A percentile compares a stretch with the other conserved stretches of the same genome.
phyloP scores from a whole-genome alignment of 2,888 invertebrate species.

The Torymus auratus region DNA sequence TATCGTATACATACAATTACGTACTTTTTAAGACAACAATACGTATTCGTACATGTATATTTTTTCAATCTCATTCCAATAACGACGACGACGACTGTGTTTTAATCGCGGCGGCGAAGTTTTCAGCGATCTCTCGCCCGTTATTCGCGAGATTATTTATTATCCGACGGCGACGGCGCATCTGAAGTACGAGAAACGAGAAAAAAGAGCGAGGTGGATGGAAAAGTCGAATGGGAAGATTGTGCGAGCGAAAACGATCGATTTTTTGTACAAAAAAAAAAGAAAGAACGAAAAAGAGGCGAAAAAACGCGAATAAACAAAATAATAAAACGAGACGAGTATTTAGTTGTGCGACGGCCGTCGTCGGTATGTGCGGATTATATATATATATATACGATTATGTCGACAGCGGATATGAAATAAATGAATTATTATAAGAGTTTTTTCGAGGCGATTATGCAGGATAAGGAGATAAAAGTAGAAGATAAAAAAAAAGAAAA shows the following conservation, averaged over 20 bases:
- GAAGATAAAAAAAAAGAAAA: constrained; percentile 13
- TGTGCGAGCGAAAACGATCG: constrained; percentile 14
- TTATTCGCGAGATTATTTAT: not conserved
- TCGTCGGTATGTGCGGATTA: too few relatives aligned
- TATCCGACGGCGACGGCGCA: not conserved
- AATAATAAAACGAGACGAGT: not conserved
- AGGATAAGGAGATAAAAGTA: constrained; percentile 3
- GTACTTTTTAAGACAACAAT: constrained; percentile 57
- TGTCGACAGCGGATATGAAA: too few relatives aligned
- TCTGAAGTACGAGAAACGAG: not conserved
- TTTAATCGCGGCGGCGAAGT: too few relatives aligned
- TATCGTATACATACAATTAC: constrained; percentile 50
- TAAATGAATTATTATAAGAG: too few relatives aligned
- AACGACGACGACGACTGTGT: constrained; percentile 56
- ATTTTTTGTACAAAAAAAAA: constrained; percentile 46
- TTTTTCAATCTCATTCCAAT: constrained; percentile 67
- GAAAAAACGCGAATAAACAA: constrained; percentile 10
- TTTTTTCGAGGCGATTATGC: constrained; percentile 14
- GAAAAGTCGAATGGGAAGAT: too few relatives aligned
- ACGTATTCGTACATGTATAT: constrained; percentile 64
- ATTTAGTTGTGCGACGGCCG: too few relatives aligned
- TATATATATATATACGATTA: too few relatives aligned
- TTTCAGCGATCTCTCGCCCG: constrained; percentile 32
- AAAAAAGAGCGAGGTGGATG: not conserved
- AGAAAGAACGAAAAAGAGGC: not conserved